Evolutionary conservation across 2,888 invertebrate species (phyloP).

Genomic region (Habroteleia sp.): DNA sequence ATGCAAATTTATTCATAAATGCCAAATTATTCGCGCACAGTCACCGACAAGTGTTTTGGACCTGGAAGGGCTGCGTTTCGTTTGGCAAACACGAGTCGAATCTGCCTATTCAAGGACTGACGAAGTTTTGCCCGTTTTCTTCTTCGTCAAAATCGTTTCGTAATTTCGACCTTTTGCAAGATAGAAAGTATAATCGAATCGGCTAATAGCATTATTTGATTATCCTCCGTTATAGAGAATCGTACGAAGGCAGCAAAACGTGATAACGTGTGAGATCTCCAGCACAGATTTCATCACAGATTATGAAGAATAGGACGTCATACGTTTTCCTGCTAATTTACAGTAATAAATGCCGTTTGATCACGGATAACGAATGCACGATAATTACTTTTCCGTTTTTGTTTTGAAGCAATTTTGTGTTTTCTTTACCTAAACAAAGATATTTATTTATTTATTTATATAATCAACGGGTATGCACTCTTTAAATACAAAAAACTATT

Average conservation of each 20-base stretch:
- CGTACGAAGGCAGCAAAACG: slow-evolving; percentile 35
- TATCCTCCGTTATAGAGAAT: slow-evolving; percentile 26
- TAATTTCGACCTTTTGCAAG: slow-evolving; percentile 51
- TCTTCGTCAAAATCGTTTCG: slow-evolving; percentile 48
- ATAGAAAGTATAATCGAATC: slow-evolving; percentile 58
- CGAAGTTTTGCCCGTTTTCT: slow-evolving; percentile 43
- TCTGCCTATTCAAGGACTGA: slow-evolving; percentile 7
- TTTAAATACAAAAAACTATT: no score
- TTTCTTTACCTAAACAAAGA: neutral
- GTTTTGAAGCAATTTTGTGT: neutral
- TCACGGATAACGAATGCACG: slow-evolving; percentile 7
- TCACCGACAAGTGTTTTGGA: slow-evolving; percentile 59
- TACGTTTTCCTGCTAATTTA: slow-evolving; percentile 32
- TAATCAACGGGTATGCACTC: no score
- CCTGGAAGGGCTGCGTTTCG: slow-evolving; percentile 47
- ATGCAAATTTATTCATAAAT: slow-evolving; percentile 71
- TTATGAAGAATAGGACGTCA: slow-evolving; percentile 41
- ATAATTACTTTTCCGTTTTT: neutral
- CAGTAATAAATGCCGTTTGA: slow-evolving; percentile 32
- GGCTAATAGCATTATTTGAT: slow-evolving; percentile 61
- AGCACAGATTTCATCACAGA: slow-evolving; percentile 21
- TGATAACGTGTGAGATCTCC: slow-evolving; percentile 53
- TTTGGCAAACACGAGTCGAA: slow-evolving; percentile 43
- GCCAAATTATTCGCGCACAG: slow-evolving; percentile 61
- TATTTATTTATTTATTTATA: no score